phyloP scores from a whole-genome alignment of 2,113 vertebrate genomes.

The Vanacampus margaritifer region DNA sequence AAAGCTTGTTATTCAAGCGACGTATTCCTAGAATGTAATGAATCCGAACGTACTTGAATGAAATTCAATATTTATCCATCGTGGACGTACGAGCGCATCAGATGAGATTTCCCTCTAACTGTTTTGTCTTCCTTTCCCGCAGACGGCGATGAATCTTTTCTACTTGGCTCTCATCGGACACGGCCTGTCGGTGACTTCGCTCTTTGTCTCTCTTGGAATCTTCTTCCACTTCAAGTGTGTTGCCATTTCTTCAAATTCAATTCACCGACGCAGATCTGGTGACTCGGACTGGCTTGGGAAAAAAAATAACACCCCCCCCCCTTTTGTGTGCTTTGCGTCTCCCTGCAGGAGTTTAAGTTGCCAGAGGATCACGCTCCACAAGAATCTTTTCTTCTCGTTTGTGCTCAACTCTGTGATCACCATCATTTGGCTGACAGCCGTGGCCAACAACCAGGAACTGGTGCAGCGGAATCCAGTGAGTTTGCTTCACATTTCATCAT shows the following conservation, averaged over 20 bases:
- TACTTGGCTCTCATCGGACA: constrained; percentile 97
- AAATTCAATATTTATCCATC: too few relatives aligned
- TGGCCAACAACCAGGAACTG: constrained; percentile 89
- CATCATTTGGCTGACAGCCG: constrained; percentile 85
- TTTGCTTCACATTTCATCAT: too few relatives aligned
- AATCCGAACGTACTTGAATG: too few relatives aligned
- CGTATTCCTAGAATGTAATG: too few relatives aligned
- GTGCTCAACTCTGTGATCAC: constrained; percentile 92
- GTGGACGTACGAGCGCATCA: too few relatives aligned
- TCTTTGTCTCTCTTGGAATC: constrained; percentile 91
- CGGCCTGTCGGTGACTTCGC: constrained; percentile 86
- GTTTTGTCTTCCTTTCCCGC: constrained; percentile 45
- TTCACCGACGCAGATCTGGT: not conserved
- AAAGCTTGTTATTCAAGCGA: too few relatives aligned
- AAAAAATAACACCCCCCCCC: not conserved
- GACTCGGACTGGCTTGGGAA: not conserved
- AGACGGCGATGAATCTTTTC: constrained; percentile 93
- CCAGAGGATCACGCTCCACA: constrained; percentile 97
- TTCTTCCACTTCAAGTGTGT: constrained; percentile 99
- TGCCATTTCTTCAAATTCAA: not conserved
- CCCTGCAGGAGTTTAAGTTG: constrained; percentile 90
- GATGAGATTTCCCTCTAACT: constrained; percentile 13
- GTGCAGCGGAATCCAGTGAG: constrained; percentile 87
- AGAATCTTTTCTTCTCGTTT: constrained; percentile 98
- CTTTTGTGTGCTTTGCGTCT: not conserved